Evolutionary conservation across 1,140 invertebrate species (phyloP).

Genomic region (Zaprionus capensis): DNA sequence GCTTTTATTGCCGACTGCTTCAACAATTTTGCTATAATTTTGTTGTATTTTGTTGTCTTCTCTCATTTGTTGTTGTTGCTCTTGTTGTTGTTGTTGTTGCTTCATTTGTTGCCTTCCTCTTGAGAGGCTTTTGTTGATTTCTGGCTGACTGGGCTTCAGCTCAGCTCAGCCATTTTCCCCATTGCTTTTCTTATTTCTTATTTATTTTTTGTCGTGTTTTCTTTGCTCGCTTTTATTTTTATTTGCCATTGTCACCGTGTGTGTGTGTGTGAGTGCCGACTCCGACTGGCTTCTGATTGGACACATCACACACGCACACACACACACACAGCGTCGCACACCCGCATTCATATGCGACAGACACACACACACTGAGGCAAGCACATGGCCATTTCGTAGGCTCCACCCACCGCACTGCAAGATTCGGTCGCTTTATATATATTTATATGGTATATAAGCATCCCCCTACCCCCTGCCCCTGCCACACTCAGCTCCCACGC

Average conservation of each 20-base stretch:
- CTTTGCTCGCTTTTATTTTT: slow-evolving; percentile 16
- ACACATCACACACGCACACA: slow-evolving; percentile 60
- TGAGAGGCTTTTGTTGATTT: slow-evolving; percentile 79
- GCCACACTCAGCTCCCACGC: not conserved
- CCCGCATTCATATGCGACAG: slow-evolving; percentile 32
- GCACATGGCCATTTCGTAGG: slow-evolving; percentile 69
- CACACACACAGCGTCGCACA: slow-evolving; percentile 35
- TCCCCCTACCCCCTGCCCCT: not conserved
- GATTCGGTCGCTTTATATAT: slow-evolving; percentile 41
- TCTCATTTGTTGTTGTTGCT: slow-evolving; percentile 13
- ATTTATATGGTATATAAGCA: slow-evolving; percentile 44
- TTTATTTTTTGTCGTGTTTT: slow-evolving; percentile 21
- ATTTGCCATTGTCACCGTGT: slow-evolving; percentile 32
- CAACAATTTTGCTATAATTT: slow-evolving; percentile 38
- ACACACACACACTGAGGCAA: slow-evolving; percentile 27
- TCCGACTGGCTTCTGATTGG: slow-evolving; percentile 73
- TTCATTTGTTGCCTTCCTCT: slow-evolving; percentile 53
- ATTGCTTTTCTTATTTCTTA: slow-evolving; percentile 27
- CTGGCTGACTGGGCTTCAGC: slow-evolving; percentile 64
- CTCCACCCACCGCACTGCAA: slow-evolving; percentile 67
- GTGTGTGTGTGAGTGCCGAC: slow-evolving; percentile 20
- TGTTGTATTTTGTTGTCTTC: slow-evolving; percentile 16
- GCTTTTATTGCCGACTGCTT: slow-evolving; percentile 36
- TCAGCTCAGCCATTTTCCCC: slow-evolving; percentile 22
- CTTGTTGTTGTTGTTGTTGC: slow-evolving; percentile 25